These are phyloP conservation scores for Arnoldichthys spilopterus DNA, from an alignment of 2,797 vertebrate species.

Conservation along the genomic window DNA sequence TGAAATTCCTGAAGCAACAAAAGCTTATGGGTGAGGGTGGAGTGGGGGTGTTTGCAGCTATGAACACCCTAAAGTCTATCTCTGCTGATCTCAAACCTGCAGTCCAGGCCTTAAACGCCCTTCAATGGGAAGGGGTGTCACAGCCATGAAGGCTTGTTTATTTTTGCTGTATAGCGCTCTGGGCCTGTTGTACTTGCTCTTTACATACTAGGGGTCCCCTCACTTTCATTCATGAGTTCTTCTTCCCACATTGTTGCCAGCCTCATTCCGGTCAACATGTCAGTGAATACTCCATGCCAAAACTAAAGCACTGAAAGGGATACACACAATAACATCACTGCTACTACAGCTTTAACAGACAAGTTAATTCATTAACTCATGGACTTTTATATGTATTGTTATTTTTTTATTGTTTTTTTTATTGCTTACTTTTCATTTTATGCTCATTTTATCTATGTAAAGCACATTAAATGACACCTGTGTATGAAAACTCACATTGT, in stretches of 20 bases:
- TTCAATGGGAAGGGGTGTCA: constrained; percentile 25
- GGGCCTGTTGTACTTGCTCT: background rate
- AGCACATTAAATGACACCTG: too few species aligned
- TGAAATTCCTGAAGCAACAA: constrained; percentile 65
- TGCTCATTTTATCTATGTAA: too few species aligned
- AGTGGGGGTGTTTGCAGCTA: constrained; percentile 48
- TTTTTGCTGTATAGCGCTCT: constrained; percentile 62
- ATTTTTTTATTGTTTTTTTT: too few species aligned
- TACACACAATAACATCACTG: too few species aligned
- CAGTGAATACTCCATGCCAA: background rate
- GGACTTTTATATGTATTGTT: too few species aligned
- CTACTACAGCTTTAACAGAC: too few species aligned
- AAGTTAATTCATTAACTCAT: too few species aligned
- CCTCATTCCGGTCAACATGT: background rate
- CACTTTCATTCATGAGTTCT: constrained; percentile 60
- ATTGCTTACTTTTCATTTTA: too few species aligned
- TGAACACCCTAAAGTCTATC: constrained; percentile 59
- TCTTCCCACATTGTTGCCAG: constrained; percentile 35
- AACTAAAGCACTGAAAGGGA: background rate
- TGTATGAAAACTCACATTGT: too few species aligned
- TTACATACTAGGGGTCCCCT: constrained; percentile 48
- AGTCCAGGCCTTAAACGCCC: constrained; percentile 62
- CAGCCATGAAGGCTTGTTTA: constrained; percentile 62
- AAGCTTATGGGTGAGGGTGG: constrained; percentile 46
- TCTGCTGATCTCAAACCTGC: constrained; percentile 23